Conservation (phyloP, 2,797 vertebrate species). For the Centroberyx gerrardi region DNA sequence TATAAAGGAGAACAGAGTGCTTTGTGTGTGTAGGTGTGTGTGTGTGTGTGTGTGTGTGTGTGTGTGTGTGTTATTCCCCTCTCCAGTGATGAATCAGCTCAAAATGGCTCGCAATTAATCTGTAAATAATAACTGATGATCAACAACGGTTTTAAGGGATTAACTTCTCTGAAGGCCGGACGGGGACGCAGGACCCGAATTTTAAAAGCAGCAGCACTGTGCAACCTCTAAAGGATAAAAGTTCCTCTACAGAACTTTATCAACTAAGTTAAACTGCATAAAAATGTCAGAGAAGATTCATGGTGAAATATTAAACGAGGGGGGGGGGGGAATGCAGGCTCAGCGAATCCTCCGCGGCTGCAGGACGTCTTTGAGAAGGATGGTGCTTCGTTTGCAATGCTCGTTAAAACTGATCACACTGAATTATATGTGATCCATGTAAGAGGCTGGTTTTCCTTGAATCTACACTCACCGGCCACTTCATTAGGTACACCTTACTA, state of each 20-base stretch:
- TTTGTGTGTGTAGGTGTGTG: slow-evolving; percentile 1
- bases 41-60: neutral
- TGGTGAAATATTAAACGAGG: slow-evolving; percentile 55
- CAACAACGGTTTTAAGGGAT: slow-evolving; percentile 36
- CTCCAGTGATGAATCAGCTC: slow-evolving; percentile 24
- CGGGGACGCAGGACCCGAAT: neutral
- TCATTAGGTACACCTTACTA: too few species aligned
- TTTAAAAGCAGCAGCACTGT: neutral
- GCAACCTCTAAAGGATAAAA: neutral
- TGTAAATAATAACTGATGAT: slow-evolving; percentile 13
- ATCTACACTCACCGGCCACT: too few species aligned
- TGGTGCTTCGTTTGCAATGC: too few species aligned
- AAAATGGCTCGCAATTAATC: slow-evolving; percentile 14
- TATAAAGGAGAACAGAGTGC: slow-evolving; percentile 13
- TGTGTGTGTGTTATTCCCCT: slow-evolving; percentile 3
- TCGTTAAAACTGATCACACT: too few species aligned
- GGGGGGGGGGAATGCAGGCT: slow-evolving; percentile 31
- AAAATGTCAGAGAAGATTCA: slow-evolving; percentile 27
- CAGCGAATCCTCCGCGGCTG: slow-evolving; percentile 39
- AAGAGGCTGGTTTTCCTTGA: too few species aligned
- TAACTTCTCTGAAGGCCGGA: slow-evolving; percentile 11
- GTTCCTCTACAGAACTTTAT: slow-evolving; percentile 11
- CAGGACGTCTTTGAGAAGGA: neutral
- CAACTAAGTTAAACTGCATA: slow-evolving; percentile 42
- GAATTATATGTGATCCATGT: too few species aligned